These are phyloP conservation scores for Carollia perspicillata DNA, from an alignment of 2,113 vertebrate genomes.

Conservation along the genomic window DNA sequence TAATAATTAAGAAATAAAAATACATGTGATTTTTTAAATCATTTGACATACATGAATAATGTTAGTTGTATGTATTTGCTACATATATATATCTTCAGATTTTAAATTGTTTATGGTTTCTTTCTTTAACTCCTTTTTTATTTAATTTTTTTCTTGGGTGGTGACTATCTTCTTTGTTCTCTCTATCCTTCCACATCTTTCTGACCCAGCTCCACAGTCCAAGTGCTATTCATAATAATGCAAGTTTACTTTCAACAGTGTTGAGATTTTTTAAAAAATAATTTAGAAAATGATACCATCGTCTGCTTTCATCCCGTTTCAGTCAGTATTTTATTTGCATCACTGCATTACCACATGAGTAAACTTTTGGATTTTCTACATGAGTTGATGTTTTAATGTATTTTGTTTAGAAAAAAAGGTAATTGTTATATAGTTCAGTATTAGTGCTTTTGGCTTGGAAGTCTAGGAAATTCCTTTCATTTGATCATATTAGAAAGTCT, in stretches of 20 bases:
- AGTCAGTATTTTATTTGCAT: constrained; percentile 61
- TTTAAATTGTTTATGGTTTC: neutral
- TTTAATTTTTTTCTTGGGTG: neutral
- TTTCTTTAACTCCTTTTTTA: neutral
- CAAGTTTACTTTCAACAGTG: constrained; percentile 38
- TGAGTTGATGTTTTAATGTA: constrained; percentile 49
- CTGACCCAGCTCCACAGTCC: constrained; percentile 14
- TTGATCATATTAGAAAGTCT: constrained; percentile 12
- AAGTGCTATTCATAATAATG: constrained; percentile 39
- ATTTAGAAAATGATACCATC: constrained; percentile 64
- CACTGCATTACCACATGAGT: constrained; percentile 67
- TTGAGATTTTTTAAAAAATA: constrained; percentile 51
- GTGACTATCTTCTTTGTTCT: constrained; percentile 58
- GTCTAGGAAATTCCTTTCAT: neutral
- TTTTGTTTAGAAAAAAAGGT: constrained; percentile 53
- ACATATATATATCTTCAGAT: neutral
- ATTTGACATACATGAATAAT: neutral
- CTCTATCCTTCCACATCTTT: constrained; percentile 53
- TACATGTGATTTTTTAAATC: neutral
- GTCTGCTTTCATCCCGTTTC: constrained; percentile 68
- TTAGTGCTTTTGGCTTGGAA: neutral
- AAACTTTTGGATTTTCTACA: constrained; percentile 69
- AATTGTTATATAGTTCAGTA: neutral
- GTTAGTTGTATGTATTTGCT: neutral
- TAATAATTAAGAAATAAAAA: constrained; percentile 35